These are phyloP conservation scores for Thalpophila matura DNA, from an alignment of 2,888 invertebrate genomes.

Conservation along the genomic window DNA sequence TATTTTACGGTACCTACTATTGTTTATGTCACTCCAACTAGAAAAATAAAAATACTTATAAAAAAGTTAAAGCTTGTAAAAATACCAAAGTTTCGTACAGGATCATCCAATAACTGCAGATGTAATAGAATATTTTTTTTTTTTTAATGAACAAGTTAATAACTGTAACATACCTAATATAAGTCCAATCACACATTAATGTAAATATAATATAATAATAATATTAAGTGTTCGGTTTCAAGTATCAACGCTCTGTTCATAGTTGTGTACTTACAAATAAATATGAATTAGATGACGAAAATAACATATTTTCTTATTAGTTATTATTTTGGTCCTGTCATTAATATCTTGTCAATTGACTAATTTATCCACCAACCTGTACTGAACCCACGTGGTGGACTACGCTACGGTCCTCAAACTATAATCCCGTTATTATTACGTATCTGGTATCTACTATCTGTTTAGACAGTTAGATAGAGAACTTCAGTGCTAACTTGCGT, in stretches of 20 bases:
- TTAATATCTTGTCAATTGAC: background rate
- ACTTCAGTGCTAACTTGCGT: too few species aligned
- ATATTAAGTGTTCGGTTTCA: constrained; percentile 47
- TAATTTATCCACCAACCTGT: too few species aligned
- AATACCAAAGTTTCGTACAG: background rate
- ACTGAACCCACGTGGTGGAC: too few species aligned
- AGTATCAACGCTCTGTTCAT: constrained; percentile 74
- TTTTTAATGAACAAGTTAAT: constrained; percentile 33
- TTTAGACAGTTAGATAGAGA: too few species aligned
- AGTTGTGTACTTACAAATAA: constrained; percentile 75
- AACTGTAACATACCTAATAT: constrained; percentile 28
- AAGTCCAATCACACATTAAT: constrained; percentile 58
- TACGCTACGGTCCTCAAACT: too few species aligned
- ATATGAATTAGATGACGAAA: constrained; percentile 69
- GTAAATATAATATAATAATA: constrained; percentile 72
- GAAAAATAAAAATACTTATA: too few species aligned
- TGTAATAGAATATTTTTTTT: constrained; percentile 22
- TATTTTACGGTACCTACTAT: too few species aligned
- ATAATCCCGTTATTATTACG: too few species aligned
- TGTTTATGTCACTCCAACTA: too few species aligned
- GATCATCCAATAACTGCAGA: constrained; percentile 14
- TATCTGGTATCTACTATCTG: too few species aligned
- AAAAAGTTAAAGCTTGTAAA: too few species aligned
- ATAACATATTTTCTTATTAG: constrained; percentile 41
- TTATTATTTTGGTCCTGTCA: too few species aligned